Evolutionary conservation across 2,113 vertebrate genomes (phyloP), one percentile per base, ranked within the genome.

Genomic region (Cavia porcellus): DNA sequence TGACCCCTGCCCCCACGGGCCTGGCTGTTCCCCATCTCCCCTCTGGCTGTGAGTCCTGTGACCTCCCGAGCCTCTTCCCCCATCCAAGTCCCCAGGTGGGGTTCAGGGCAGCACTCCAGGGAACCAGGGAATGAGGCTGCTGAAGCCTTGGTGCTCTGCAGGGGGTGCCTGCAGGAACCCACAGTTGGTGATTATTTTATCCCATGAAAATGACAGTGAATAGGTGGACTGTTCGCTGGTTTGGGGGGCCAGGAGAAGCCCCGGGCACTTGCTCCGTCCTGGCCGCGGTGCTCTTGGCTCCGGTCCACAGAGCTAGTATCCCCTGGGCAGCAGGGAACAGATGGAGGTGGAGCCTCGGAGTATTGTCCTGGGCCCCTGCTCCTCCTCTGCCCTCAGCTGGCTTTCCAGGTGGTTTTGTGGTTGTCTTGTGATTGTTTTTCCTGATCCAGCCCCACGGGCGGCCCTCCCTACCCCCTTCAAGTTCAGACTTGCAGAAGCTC

Each of bases 341-440:
- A 50, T 70, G 64, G 80, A 32, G 83, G 81, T 4, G 55, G 59
- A 7, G 3, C 38, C 24, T 85, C 3, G 42, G 57, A 5, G 9
- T 59, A 0, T 2, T 64, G 52, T 83, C 15, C 84, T 83, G 79
- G 89, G 61, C 50, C 55, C 30, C 0, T 2, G n/a, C 84, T 62
- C 45, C 62, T 92, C 74, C 68, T 92, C 80, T 59, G 62, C 38
- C 84, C 62, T 92, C 87, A 35, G 28, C 42, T 81, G 42, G 25
- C 68, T 83, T 81, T 32, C 74, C 45, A 28, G 64, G 62, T 80
- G 59, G 45, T 55, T 94, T 87, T 50, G 89, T 50, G 89, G 79
- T 74, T 30, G 90, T 1, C 0, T 12, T 13, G 55, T 0, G 3
- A 8, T 15, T 74, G 22, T 35, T 90, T 42, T 80, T 30, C 7